A percentile compares a stretch with the other conserved stretches of the same genome.
These are phyloP conservation scores for Hipposideros larvatus DNA, from an alignment of 2,797 vertebrate species.

Conservation along the genomic window DNA sequence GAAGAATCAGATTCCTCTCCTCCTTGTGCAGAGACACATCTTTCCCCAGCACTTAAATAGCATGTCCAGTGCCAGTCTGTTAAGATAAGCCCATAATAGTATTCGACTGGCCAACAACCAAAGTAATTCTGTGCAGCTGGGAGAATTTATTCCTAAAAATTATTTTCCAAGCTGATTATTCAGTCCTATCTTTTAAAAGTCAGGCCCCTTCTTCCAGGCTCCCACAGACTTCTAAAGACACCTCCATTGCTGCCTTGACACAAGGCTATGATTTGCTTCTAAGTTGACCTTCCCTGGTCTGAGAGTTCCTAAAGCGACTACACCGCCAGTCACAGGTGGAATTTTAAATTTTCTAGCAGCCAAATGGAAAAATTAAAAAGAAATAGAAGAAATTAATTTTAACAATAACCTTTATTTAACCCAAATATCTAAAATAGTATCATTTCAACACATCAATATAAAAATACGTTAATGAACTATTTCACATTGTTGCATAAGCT, in stretches of 20 bases:
- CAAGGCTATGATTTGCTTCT: background rate
- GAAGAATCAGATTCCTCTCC: background rate
- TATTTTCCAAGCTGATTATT: constrained; percentile 62
- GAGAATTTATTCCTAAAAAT: constrained; percentile 48
- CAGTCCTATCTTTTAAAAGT: constrained; percentile 68
- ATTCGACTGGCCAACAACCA: background rate
- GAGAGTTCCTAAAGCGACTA: background rate
- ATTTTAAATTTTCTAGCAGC: background rate
- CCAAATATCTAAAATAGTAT: background rate
- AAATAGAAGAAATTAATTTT: background rate
- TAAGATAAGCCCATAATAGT: constrained; percentile 21
- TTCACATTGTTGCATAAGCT: background rate
- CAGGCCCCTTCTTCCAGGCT: background rate
- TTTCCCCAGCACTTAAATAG: background rate
- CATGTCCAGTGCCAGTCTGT: background rate
- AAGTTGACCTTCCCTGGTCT: background rate
- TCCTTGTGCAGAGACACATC: background rate
- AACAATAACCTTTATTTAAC: background rate
- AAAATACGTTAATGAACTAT: background rate
- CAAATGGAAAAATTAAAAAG: background rate
- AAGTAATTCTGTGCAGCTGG: background rate
- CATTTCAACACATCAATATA: background rate
- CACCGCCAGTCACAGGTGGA: background rate
- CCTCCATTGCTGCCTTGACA: fast-evolving
- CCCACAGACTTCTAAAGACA: background rate